Evolutionary conservation across 2,888 invertebrate species (phyloP), one percentile per base, ranked within the genome.

Genomic region (Chalcis sispes): DNA sequence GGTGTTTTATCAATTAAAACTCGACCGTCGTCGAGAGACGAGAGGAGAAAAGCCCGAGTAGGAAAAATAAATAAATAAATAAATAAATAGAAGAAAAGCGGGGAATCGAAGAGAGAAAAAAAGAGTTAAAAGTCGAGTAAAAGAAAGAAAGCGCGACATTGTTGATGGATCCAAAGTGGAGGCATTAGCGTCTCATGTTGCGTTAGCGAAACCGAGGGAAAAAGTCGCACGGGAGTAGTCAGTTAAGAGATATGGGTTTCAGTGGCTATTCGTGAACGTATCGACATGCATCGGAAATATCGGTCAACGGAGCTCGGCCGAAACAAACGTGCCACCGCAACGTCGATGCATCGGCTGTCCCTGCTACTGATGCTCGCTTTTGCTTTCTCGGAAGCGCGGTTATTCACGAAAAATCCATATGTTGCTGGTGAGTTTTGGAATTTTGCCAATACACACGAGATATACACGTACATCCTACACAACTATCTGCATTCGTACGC

Each of bases 231-330:
- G 8, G 32, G 3, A 8, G 15, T 10, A 10, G 7, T 7, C 29
- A 8, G 8, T 15, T 2, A 2, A 52, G 50, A 23, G 25, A 29
- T 64, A 15, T 20, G 27, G 23, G 25, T 32, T 48, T 20, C 65
- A 65, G 65, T 65, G 59, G 18, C 66, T 29, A 42, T 40, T 50
- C 40, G 50, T 20, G 15, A 40, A 27, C 46, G 64, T 18, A 50
- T 72, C 72, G 72, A 69, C 76, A 77, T 77, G 76, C 69, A 67
- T 64, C 69, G 64, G 56, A 46, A 66, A 29, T 77, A 40, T 58
- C 66, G 77, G 18, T 73, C 4, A 15, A 18, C 77, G 27, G n/a
- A 20, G 70, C 25, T 40, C 71, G 18, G 67, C 25, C 77, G 48
- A 10, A 40, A 25, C 40, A 13, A 56, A 18, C 7, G 15, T 29